A percentile compares a stretch with the other conserved stretches of the same genome.
phyloP scores from a whole-genome alignment of 2,113 vertebrate species.

The Condylura cristata region DNA sequence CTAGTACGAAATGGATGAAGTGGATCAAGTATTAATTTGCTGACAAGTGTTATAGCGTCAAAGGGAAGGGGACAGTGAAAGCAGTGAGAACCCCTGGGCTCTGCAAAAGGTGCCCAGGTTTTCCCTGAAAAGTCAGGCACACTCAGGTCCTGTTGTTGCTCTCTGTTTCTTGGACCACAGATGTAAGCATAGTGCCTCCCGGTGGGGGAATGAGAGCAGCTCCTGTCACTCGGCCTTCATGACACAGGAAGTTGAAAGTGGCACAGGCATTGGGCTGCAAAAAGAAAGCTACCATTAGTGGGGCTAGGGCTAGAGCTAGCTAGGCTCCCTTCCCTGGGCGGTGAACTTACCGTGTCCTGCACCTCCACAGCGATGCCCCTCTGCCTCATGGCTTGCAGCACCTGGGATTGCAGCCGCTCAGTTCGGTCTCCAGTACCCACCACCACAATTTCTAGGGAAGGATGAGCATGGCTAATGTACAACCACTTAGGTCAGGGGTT shows the following conservation, averaged over 20 bases:
- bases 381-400: constrained; percentile 86
- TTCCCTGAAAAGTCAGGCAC: background rate
- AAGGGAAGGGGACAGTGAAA: background rate
- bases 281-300: constrained; percentile 34
- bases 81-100: background rate
- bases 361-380: constrained; percentile 95
- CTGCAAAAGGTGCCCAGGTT: background rate
- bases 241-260: constrained; percentile 96
- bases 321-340: too few species aligned
- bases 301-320: too few species aligned
- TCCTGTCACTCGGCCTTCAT: constrained; percentile 88
- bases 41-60: background rate
- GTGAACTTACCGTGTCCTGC: constrained; percentile 93
- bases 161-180: background rate
- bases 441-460: constrained; percentile 92
- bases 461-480: background rate
- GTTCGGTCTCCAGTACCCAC: constrained; percentile 93
- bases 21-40: background rate
- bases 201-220: constrained; percentile 94
- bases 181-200: background rate
- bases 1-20: background rate
- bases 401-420: constrained; percentile 86
- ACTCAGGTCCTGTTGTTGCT: background rate
- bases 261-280: constrained; percentile 95
- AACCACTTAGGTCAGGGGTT: too few species aligned